A percentile compares a stretch with the other conserved stretches of the same genome.
These are phyloP conservation scores for Anguilla pacifica DNA, from an alignment of 2,797 vertebrate species.

Conservation along the genomic window DNA sequence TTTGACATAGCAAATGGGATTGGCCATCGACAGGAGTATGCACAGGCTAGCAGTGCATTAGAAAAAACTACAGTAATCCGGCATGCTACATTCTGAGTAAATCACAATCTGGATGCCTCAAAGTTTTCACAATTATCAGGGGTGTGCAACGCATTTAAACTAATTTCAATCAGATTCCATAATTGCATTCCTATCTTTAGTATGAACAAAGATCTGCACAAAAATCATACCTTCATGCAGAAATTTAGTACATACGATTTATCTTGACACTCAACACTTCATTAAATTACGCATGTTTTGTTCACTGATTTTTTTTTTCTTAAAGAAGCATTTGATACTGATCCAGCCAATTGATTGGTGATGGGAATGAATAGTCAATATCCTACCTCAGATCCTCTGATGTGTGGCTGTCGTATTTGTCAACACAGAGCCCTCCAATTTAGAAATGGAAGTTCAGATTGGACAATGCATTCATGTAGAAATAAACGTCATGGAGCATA, in stretches of 20 bases:
- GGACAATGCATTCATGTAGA: background rate
- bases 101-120: background rate
- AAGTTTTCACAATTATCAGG: background rate
- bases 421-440: slow-evolving; percentile 2
- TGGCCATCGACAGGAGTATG: background rate
- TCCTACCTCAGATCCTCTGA: background rate
- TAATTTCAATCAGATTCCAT: background rate
- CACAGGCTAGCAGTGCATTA: background rate
- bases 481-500: background rate
- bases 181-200: background rate
- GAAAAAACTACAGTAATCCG: background rate
- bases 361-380: background rate
- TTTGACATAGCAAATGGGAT: background rate
- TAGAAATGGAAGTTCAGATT: background rate
- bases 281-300: background rate
- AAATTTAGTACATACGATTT: background rate
- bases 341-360: background rate
- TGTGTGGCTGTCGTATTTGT: background rate
- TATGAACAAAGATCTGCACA: background rate
- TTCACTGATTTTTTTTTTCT: background rate
- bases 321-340: background rate
- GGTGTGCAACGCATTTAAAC: background rate
- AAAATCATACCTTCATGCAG: background rate
- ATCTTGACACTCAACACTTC: background rate
- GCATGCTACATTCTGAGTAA: background rate